These are phyloP conservation scores for Dinomys branickii DNA, from an alignment of 2,113 vertebrate genomes.

Conservation along the genomic window DNA sequence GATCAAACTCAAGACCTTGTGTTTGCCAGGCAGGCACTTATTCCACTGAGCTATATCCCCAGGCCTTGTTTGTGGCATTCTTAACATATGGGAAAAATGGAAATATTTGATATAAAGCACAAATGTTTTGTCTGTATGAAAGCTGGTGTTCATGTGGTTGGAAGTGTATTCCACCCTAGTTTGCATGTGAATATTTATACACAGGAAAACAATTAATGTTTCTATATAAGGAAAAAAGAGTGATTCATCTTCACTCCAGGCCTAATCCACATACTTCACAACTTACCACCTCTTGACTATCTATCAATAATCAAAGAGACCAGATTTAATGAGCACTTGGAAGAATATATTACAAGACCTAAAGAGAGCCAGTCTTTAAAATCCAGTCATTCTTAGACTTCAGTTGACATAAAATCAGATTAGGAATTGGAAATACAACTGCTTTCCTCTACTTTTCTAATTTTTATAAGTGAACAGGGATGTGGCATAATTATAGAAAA, in stretches of 20 bases:
- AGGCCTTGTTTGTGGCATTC: neutral
- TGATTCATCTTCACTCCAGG: neutral
- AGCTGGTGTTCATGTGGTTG: neutral
- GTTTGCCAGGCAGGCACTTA: too few species aligned
- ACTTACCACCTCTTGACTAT: neutral
- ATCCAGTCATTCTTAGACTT: neutral
- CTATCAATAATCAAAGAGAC: neutral
- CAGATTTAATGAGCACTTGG: neutral
- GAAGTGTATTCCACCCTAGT: neutral
- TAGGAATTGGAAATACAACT: neutral
- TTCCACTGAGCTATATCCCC: too few species aligned
- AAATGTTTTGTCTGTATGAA: neutral
- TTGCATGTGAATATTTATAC: constrained; percentile 38
- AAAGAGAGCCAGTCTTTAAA: constrained; percentile 10
- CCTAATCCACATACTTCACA: neutral
- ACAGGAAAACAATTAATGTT: neutral
- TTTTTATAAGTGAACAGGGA: neutral
- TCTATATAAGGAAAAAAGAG: constrained; percentile 18
- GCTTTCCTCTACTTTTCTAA: neutral
- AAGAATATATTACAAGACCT: neutral
- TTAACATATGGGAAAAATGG: constrained; percentile 18
- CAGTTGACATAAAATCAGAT: neutral
- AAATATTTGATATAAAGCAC: constrained; percentile 12
- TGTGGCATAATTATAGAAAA: constrained; percentile 16
- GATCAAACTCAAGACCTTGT: too few species aligned